phyloP scores from a whole-genome alignment of 1,140 invertebrate species.

The Polyergus mexicanus region DNA sequence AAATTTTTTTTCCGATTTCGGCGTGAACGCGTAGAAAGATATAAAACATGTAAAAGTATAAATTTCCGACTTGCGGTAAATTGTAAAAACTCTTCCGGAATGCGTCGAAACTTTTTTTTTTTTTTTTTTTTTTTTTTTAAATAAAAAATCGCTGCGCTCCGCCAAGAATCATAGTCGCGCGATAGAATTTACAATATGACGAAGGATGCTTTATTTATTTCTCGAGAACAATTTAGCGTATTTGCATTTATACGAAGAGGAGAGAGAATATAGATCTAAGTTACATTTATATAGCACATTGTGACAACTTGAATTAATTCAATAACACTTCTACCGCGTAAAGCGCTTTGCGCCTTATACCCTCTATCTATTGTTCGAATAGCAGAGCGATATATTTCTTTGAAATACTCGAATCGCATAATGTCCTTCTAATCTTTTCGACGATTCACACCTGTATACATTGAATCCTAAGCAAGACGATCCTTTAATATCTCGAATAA shows the following conservation, averaged over 20 bases:
- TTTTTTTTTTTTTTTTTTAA: too few relatives aligned
- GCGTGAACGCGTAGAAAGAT: too few relatives aligned
- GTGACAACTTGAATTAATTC: conserved; percentile 28
- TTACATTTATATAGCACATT: conserved; percentile 27
- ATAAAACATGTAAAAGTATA: too few relatives aligned
- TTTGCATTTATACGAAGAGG: conserved; percentile 52
- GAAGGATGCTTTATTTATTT: conserved; percentile 54
- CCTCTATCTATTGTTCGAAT: conserved; percentile 42
- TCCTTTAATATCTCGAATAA: conserved; percentile 37
- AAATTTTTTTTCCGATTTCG: conserved; percentile 15
- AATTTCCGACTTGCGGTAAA: too few relatives aligned
- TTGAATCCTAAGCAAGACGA: background rate
- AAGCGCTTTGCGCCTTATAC: conserved; percentile 27
- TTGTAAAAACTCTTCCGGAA: too few relatives aligned
- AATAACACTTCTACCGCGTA: conserved; percentile 29
- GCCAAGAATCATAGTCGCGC: background rate
- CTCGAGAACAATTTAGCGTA: conserved; percentile 39
- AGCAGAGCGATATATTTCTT: background rate
- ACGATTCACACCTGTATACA: background rate
- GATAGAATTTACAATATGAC: conserved; percentile 21
- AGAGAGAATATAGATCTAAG: conserved; percentile 9
- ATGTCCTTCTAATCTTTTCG: background rate
- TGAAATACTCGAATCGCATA: conserved; percentile 2
- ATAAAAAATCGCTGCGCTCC: background rate
- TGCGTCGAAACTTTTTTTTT: too few relatives aligned